Evolutionary conservation across 2,797 vertebrate species (phyloP).

Genomic region (Meriones psammophilus): DNA sequence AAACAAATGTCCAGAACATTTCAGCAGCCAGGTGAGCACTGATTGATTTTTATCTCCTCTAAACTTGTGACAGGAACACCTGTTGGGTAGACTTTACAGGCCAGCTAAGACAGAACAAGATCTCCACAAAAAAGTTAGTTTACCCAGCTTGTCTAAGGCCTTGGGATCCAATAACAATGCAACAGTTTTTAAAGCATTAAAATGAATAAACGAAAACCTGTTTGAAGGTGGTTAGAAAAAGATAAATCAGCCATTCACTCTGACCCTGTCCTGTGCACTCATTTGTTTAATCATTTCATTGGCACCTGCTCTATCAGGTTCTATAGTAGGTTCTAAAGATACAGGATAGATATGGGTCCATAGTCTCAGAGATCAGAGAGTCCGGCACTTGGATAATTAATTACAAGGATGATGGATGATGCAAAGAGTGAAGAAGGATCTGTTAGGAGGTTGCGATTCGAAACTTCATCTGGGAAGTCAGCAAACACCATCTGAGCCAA

Average conservation of each 20-base stretch:
- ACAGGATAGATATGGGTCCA: background rate
- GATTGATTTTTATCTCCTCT: constrained; percentile 48
- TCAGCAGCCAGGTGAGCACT: constrained; percentile 20
- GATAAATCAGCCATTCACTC: background rate
- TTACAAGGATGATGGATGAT: background rate
- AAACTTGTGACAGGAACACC: background rate
- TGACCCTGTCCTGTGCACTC: background rate
- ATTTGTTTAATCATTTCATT: background rate
- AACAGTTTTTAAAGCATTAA: background rate
- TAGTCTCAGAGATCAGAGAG: background rate
- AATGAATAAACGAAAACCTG: constrained; percentile 25
- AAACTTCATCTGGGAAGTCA: background rate
- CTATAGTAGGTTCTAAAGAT: background rate
- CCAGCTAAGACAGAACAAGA: background rate
- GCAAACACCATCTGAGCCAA: background rate
- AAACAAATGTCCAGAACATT: background rate
- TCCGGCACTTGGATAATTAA: background rate
- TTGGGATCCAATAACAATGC: background rate
- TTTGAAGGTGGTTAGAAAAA: background rate
- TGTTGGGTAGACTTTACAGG: background rate
- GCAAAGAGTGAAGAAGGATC: background rate
- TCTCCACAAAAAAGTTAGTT: constrained; percentile 23
- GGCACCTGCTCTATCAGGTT: background rate
- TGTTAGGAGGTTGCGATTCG: background rate
- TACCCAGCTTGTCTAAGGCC: background rate